Base-by-base conservation (phyloP, 2,113 vertebrate genomes). In the Prunella himalayana region DNA sequence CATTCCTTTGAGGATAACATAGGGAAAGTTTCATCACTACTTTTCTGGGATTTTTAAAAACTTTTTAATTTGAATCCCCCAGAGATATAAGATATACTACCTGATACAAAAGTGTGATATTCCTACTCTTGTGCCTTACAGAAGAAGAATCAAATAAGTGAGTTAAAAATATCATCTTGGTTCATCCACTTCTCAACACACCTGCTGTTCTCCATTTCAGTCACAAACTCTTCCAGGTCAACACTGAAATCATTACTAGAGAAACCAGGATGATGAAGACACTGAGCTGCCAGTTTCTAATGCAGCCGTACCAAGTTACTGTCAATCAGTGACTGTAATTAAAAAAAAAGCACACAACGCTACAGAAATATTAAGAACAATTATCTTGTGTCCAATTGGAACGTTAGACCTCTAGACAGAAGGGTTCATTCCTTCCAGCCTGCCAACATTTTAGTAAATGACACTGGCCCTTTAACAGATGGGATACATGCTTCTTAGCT, bases 401-500 rank as follows among this genome's bases (percentile, higher is more conserved):
- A 97, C 9, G 28, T 53, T 85, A 97, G 91, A 91, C 95, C 93
- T 96, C 95, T 96, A 94, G 97, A 97, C 79, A 93, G 91, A 89
- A 95, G 95, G 92, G 93, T 89, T 96, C 81, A 95, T 95, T 90
- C 84, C 96, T 94, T 91, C 47, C 60, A 96, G 95, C 92, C 95
- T 95, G 92, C 96, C 97, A 97, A 97, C 92, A 91, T 97, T 97
- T 97, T 88, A 92, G 96, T 88, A 97, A 97, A 96, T 90, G 98
- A 97, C 98, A 96, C 91, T 47, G 81, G 96, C 85, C 96, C 97
- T 97, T 97, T 97, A 97, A 96, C 98, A 98, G 98, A 98, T 97
- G 98, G 97, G 70, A 90, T 75, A 93, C 95, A 96, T 93, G 90
- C 96, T 97, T 97, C 81, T 94, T 88, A 95, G 97, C 94, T 97